These are phyloP conservation scores for Mus spicilegus DNA, from an alignment of 2,113 vertebrate genomes.

Conservation along the genomic window DNA sequence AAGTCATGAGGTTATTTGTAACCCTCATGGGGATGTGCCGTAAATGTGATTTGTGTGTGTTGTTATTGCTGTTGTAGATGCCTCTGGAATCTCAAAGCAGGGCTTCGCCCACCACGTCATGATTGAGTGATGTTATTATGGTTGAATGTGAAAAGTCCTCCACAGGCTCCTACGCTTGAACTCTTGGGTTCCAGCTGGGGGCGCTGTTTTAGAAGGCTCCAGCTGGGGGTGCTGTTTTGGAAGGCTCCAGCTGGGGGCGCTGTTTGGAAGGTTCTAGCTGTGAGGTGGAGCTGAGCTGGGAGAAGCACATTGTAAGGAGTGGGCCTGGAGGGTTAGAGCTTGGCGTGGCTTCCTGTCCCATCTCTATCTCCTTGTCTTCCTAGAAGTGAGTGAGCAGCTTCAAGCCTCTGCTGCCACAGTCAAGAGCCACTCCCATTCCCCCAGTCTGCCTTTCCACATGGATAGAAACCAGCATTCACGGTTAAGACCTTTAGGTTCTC, in stretches of 20 bases:
- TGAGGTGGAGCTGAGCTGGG: neutral
- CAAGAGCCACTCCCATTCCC: no score
- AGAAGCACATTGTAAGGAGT: neutral
- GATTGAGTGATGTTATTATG: neutral
- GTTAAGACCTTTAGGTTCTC: neutral
- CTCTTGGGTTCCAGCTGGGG: no score
- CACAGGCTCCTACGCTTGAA: neutral
- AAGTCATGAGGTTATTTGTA: neutral
- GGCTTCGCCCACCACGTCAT: neutral
- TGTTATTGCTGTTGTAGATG: neutral
- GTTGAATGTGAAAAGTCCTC: neutral
- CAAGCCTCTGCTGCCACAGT: no score
- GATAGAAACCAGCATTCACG: no score
- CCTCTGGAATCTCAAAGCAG: neutral
- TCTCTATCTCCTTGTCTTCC: neutral
- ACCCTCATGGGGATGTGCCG: fast-evolving
- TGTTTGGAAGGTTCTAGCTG: neutral
- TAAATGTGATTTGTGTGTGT: neutral
- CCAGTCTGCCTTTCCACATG: neutral
- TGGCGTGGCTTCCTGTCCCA: neutral
- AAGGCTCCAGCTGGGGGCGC: neutral
- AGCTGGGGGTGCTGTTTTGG: no score
- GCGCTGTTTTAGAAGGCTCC: neutral
- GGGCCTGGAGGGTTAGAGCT: no score
- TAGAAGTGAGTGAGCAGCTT: neutral